phyloP scores from a whole-genome alignment of 2,888 invertebrate species.

The Tetranychus piercei region DNA sequence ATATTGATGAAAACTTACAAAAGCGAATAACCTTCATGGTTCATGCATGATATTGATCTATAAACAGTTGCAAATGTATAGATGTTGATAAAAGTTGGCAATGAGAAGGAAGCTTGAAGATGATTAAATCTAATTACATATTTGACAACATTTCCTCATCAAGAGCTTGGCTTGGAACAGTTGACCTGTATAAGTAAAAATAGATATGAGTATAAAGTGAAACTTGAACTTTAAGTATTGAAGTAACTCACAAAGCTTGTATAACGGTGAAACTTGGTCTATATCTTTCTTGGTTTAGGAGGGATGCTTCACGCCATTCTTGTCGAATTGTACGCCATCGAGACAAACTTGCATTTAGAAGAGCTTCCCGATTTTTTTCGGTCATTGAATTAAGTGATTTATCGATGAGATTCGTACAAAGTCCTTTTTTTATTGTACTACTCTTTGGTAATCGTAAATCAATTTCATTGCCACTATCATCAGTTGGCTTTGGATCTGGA shows the following conservation, averaged over 20 bases:
- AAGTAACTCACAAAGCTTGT: conserved; percentile 10
- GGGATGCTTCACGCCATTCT: conserved; percentile 18
- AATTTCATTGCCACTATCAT: conserved; percentile 17
- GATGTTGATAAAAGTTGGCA: background rate
- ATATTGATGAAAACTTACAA: no score
- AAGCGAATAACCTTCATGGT: no score
- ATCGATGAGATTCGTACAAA: conserved; percentile 2
- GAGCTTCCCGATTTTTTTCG: background rate
- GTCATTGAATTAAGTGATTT: conserved; percentile 16
- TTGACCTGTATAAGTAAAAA: background rate
- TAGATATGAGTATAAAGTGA: background rate
- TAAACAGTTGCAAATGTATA: background rate
- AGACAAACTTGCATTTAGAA: conserved; percentile 12
- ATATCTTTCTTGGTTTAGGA: conserved; percentile 18
- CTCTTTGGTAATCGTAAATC: conserved; percentile 17
- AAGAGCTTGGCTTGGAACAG: background rate
- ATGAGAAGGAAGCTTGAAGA: background rate
- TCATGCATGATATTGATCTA: background rate
- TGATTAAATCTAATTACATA: background rate
- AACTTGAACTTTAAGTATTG: background rate
- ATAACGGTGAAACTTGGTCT: conserved; percentile 17
- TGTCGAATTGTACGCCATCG: conserved; percentile 18
- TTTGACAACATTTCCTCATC: background rate
- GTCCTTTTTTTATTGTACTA: background rate
- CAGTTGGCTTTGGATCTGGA: conserved; percentile 16